Evolutionary conservation across 2,888 invertebrate genomes (phyloP).

Genomic region (Nemoura dubitans): DNA sequence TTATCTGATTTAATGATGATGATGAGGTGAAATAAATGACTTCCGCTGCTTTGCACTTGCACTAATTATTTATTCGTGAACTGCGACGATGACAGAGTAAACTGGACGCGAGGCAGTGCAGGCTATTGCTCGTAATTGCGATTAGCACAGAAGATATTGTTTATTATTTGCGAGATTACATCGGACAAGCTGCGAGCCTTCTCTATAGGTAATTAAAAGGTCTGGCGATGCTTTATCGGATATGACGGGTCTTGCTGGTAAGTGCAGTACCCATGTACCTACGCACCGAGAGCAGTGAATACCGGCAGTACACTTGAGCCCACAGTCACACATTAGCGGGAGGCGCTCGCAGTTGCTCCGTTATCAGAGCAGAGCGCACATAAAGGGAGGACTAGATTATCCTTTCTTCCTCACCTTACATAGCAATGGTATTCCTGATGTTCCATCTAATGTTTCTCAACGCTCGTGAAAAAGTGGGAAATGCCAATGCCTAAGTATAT

Average conservation of each 20-base stretch:
- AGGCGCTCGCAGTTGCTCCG: not conserved
- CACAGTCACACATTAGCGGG: not conserved
- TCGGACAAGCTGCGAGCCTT: not conserved
- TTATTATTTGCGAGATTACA: constrained; percentile 5
- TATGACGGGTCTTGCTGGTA: not conserved
- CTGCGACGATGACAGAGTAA: constrained; percentile 18
- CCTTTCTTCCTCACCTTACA: not conserved
- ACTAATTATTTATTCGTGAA: not conserved
- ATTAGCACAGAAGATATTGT: constrained; percentile 1
- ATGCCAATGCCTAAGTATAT: not conserved
- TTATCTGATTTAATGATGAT: constrained; percentile 28
- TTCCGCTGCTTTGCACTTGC: constrained; percentile 3
- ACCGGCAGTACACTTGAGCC: not conserved
- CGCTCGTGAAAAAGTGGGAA: not conserved
- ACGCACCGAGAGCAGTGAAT: not conserved
- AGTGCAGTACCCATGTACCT: not conserved
- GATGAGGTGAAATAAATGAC: constrained; percentile 32
- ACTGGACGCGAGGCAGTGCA: not conserved
- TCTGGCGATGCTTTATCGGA: not conserved
- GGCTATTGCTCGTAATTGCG: not conserved
- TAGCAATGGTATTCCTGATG: not conserved
- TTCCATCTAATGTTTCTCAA: not conserved
- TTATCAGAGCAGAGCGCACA: not conserved
- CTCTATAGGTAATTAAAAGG: not conserved
- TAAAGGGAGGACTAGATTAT: not conserved